These are phyloP conservation scores for Drosophila bunnanda DNA, from an alignment of 2,888 invertebrate species.

Conservation along the genomic window DNA sequence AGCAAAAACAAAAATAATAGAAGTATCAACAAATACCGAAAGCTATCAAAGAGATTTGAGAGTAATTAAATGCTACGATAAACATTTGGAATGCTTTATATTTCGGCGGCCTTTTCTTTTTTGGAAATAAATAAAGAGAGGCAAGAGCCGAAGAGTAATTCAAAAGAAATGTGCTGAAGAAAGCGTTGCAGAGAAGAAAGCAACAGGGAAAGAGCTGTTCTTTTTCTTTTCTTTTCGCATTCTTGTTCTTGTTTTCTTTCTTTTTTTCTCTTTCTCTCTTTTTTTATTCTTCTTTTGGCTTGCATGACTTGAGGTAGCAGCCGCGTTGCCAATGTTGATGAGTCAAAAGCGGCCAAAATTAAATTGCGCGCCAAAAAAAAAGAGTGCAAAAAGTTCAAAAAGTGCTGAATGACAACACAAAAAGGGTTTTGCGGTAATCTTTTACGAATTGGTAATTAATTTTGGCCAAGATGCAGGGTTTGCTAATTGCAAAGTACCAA, in stretches of 20 bases:
- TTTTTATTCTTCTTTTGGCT: conserved; percentile 3
- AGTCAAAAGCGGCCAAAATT: conserved; percentile 28
- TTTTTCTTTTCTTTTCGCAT: conserved; percentile 4
- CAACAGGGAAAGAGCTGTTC: conserved; percentile 20
- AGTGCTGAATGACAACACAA: conserved; percentile 58
- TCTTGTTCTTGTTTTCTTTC: conserved; percentile 9
- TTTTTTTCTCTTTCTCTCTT: background rate
- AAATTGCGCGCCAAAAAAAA: conserved; percentile 43
- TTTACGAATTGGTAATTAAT: conserved; percentile 17
- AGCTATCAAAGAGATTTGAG: conserved; percentile 66
- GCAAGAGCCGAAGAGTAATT: conserved; percentile 12
- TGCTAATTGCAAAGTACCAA: conserved; percentile 13
- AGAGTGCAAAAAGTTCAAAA: conserved; percentile 13
- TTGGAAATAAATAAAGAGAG: conserved; percentile 21
- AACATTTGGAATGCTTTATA: conserved; percentile 53
- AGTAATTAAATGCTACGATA: conserved; percentile 77
- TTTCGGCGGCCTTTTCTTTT: conserved; percentile 1
- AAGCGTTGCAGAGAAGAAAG: conserved; percentile 39
- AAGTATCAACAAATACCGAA: conserved; percentile 61
- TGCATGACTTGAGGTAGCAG: conserved; percentile 32
- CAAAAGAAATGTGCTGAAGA: conserved; percentile 33
- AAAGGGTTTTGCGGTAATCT: conserved; percentile 16
- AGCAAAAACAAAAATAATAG: conserved; percentile 13
- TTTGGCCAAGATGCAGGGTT: conserved; percentile 3
- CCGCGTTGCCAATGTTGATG: conserved; percentile 21